phyloP scores from a whole-genome alignment of 2,888 invertebrate species.

The Mythimna albipuncta region DNA sequence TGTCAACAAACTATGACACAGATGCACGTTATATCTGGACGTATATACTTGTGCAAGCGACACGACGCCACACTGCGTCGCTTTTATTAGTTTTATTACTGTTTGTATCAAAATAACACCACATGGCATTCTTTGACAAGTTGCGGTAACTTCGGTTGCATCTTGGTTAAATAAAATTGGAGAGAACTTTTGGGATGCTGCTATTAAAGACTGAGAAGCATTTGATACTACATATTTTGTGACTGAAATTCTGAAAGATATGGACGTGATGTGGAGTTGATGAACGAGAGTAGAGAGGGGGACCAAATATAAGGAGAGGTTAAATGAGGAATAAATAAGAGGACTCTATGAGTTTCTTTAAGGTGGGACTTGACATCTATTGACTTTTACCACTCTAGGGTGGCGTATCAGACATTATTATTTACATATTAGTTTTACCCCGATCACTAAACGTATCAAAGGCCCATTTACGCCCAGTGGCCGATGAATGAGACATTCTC shows the following conservation, averaged over 20 bases:
- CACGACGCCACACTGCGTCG: conserved; percentile 37
- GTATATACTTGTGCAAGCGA: conserved; percentile 25
- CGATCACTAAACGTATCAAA: too few relatives aligned
- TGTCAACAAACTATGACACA: conserved; percentile 53
- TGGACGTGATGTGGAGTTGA: too few relatives aligned
- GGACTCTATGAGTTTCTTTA: neutral
- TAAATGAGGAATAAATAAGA: neutral
- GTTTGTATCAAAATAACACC: conserved; percentile 54
- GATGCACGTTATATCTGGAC: conserved; percentile 53
- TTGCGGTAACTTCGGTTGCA: conserved; percentile 8
- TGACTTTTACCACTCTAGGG: too few relatives aligned
- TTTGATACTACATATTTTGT: too few relatives aligned
- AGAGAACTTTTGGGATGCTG: neutral
- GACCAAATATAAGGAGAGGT: too few relatives aligned
- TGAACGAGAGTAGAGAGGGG: too few relatives aligned
- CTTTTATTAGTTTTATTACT: conserved; percentile 51
- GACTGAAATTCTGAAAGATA: neutral
- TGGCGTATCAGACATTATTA: too few relatives aligned
- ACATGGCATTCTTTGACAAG: conserved; percentile 21
- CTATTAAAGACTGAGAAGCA: neutral
- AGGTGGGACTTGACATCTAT: too few relatives aligned
- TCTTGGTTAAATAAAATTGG: conserved; percentile 17
- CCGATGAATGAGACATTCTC: too few relatives aligned
- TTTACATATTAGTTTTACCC: too few relatives aligned
- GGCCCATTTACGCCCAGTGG: too few relatives aligned